Conservation (phyloP, 1,140 invertebrate genomes). For the Antheraea pernyi region DNA sequence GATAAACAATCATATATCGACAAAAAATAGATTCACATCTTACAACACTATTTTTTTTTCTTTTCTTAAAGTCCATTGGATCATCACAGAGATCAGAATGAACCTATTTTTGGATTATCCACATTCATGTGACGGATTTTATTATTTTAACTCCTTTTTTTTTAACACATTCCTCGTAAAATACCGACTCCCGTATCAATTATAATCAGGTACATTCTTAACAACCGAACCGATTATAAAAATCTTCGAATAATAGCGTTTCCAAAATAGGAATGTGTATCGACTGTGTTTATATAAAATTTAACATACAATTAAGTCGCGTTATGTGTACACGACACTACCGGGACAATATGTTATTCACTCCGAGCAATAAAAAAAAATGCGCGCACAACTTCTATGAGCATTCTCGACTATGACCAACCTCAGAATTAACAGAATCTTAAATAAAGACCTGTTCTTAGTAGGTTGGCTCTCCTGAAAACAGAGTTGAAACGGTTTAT, state of each 20-base stretch:
- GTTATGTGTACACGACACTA: not conserved
- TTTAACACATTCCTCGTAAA: not conserved
- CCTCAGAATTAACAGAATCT: no score
- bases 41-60: not conserved
- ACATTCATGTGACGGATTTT: not conserved
- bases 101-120: constrained; percentile 21
- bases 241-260: not conserved
- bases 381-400: no score
- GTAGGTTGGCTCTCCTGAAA: no score
- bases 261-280: constrained; percentile 13
- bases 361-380: no score
- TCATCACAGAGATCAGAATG: constrained; percentile 49
- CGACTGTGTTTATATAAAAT: not conserved
- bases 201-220: constrained; percentile 11
- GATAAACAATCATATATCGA: not conserved
- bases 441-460: no score
- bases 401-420: no score
- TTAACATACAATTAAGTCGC: constrained; percentile 2
- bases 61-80: constrained; percentile 20
- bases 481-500: no score
- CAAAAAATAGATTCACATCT: not conserved
- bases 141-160: not conserved
- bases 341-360: no score
- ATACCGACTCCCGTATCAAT: constrained; percentile 9
- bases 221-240: constrained; percentile 7